phyloP scores from a whole-genome alignment of 2,888 invertebrate species.

The Lobophora halterata region DNA sequence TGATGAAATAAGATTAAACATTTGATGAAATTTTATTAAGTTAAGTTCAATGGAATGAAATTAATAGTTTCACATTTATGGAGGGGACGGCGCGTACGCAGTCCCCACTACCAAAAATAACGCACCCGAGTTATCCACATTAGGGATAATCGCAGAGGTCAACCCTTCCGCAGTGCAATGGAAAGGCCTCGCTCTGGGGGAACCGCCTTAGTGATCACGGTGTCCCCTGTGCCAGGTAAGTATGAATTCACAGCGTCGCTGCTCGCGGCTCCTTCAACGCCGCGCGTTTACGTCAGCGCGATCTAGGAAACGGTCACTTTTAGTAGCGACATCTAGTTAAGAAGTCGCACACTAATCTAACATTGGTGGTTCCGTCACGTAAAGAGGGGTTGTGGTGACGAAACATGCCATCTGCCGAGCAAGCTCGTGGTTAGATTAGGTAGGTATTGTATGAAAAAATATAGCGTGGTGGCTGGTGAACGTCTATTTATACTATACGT shows the following conservation, averaged over 20 bases:
- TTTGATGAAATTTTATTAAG: too few relatives aligned
- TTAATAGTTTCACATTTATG: too few relatives aligned
- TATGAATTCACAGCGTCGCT: slow-evolving; percentile 8
- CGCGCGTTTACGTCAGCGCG: slow-evolving; percentile 22
- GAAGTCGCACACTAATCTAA: too few relatives aligned
- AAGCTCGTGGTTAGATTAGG: too few relatives aligned
- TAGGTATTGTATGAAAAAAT: too few relatives aligned
- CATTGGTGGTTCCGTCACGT: too few relatives aligned
- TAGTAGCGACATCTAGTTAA: slow-evolving; percentile 18
- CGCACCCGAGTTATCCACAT: slow-evolving; percentile 27
- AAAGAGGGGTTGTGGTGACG: too few relatives aligned
- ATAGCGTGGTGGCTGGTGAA: too few relatives aligned
- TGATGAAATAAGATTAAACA: too few relatives aligned
- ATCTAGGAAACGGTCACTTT: slow-evolving; percentile 12
- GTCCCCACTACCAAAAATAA: slow-evolving; percentile 26
- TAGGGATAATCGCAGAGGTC: slow-evolving; percentile 29
- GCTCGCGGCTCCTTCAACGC: neutral
- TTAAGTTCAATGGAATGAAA: too few relatives aligned
- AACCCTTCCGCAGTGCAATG: slow-evolving; percentile 26
- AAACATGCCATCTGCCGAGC: too few relatives aligned
- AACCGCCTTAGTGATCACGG: slow-evolving; percentile 26
- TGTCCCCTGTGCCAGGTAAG: slow-evolving; percentile 27
- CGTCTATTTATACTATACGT: too few relatives aligned
- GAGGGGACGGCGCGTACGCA: slow-evolving; percentile 25
- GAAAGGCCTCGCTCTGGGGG: slow-evolving; percentile 19